Percentiles rank a stretch among this genome's conserved stretches.
phyloP scores from a whole-genome alignment of 2,797 vertebrate species.

The Coranthus polyacanthus region DNA sequence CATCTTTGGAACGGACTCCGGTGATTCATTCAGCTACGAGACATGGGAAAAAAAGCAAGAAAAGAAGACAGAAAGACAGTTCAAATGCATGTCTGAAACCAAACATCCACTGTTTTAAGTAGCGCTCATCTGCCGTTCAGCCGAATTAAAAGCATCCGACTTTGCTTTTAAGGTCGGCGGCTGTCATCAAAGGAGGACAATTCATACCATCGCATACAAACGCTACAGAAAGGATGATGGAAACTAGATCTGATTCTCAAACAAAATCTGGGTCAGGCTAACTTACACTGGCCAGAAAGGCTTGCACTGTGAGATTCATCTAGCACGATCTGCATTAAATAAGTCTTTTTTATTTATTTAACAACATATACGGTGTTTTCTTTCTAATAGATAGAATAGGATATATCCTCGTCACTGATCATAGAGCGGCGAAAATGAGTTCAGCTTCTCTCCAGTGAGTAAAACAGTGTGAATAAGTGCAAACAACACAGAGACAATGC shows the following conservation, averaged over 20 bases:
- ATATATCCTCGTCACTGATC: no score
- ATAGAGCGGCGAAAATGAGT: no score
- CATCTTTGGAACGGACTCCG: constrained; percentile 89
- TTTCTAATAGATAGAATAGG: no score
- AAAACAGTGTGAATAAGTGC: no score
- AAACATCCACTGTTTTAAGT: not conserved
- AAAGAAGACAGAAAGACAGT: not conserved
- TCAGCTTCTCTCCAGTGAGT: no score
- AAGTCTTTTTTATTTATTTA: no score
- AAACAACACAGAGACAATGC: no score
- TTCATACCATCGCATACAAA: constrained; percentile 31
- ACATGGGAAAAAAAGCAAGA: not conserved
- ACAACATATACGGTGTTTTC: no score
- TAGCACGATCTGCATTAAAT: not conserved
- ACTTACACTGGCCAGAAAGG: constrained; percentile 7
- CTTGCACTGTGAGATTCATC: not conserved
- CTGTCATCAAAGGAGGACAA: constrained; percentile 51
- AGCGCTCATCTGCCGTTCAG: constrained; percentile 15
- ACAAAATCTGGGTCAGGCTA: constrained; percentile 44
- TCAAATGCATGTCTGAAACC: not conserved
- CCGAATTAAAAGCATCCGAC: constrained; percentile 40
- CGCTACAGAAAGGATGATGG: constrained; percentile 15
- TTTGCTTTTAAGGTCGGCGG: constrained; percentile 50
- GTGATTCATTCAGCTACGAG: constrained; percentile 85
- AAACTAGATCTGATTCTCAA: constrained; percentile 41